Evolutionary conservation across 2,797 vertebrate species (phyloP).

Genomic region (Tangara arthus): DNA sequence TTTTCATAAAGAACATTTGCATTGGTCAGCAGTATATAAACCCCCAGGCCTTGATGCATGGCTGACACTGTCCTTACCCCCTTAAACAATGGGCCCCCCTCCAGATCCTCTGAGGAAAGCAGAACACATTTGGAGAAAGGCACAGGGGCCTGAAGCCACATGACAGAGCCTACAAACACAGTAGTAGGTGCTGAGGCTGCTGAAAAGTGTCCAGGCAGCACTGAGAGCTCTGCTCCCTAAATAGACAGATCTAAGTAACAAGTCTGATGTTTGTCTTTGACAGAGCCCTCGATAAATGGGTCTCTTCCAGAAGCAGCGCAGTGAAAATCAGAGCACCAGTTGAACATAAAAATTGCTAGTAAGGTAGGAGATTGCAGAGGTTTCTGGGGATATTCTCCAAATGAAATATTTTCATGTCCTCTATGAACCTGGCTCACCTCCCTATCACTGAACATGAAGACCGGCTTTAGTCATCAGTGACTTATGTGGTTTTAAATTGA

Average conservation of each 20-base stretch:
- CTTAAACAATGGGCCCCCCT: not conserved
- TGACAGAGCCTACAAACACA: not conserved
- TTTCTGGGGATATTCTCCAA: slow-evolving; percentile 21
- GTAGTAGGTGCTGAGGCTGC: not conserved
- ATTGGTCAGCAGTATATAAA: not conserved
- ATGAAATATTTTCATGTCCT: slow-evolving; percentile 28
- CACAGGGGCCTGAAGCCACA: not conserved
- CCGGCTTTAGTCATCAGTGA: not conserved
- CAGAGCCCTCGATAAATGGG: not conserved
- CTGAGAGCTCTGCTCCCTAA: not conserved
- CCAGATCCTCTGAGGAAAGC: not conserved
- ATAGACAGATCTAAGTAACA: not conserved
- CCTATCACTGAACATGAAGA: not conserved
- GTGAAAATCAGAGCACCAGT: not conserved
- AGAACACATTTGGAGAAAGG: not conserved
- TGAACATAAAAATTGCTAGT: not conserved
- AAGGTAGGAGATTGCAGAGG: not conserved
- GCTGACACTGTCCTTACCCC: not conserved
- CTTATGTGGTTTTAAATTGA: slow-evolving; percentile 11
- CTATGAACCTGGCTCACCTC: not conserved
- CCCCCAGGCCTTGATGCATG: not conserved
- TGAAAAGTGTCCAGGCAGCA: not conserved
- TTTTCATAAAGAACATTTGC: not conserved
- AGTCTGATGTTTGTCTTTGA: not conserved
- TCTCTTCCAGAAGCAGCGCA: not conserved